Conservation (phyloP, 2,113 vertebrate genomes). For the Narcine bancroftii region DNA sequence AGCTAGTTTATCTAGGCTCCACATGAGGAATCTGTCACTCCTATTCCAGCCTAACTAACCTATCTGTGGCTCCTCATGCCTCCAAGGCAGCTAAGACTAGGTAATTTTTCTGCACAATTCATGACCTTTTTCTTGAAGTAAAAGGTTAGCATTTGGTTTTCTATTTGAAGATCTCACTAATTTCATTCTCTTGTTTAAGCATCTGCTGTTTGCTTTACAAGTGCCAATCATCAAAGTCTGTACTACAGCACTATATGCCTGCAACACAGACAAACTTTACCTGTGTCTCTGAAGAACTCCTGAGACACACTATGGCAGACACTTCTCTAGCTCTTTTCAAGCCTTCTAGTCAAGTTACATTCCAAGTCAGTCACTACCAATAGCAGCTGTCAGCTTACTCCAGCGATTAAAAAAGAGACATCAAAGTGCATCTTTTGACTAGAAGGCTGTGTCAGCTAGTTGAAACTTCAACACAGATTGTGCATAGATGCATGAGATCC, state of each 20-base stretch:
- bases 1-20: background rate
- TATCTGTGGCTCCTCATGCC: background rate
- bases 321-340: slow-evolving; percentile 1
- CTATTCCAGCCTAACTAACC: background rate
- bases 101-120: background rate
- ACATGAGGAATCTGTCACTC: background rate
- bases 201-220: background rate
- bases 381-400: slow-evolving; percentile 35
- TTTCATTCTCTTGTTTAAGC: background rate
- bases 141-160: background rate
- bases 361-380: slow-evolving; percentile 8
- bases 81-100: background rate
- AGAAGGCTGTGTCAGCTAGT: slow-evolving; percentile 18
- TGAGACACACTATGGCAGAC: background rate
- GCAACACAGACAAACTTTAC: background rate
- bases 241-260: background rate
- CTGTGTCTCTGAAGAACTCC: background rate
- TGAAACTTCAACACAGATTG: slow-evolving; percentile 27
- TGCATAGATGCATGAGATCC: slow-evolving; percentile 4
- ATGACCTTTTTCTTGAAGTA: background rate
- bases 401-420: slow-evolving; percentile 19
- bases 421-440: slow-evolving; percentile 19
- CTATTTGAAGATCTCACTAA: background rate
- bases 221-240: background rate
- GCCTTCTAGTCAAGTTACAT: slow-evolving; percentile 16